These are phyloP conservation scores for Drosophila crucigera DNA, from an alignment of 2,888 invertebrate species.

Conservation along the genomic window DNA sequence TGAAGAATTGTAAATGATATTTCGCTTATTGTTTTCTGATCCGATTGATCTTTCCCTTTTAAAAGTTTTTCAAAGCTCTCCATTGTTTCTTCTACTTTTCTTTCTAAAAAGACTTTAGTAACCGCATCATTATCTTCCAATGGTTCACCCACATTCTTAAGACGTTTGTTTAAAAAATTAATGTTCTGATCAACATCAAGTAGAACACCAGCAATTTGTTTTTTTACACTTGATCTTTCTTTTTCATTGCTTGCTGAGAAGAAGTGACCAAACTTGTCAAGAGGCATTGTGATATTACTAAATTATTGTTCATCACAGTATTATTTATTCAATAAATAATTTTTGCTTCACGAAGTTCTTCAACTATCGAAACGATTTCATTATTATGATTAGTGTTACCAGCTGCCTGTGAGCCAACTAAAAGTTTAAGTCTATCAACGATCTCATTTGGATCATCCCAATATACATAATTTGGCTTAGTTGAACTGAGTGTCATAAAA, in stretches of 20 bases:
- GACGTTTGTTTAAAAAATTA: too few species aligned
- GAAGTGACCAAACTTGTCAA: neutral
- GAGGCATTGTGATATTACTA: neutral
- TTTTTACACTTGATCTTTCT: neutral
- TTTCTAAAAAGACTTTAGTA: too few species aligned
- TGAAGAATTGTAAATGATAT: too few species aligned
- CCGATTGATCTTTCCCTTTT: too few species aligned
- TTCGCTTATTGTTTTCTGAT: too few species aligned
- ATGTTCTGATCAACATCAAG: neutral
- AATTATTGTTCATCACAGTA: neutral
- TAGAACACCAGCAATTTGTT: neutral
- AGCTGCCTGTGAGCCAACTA: conserved; percentile 31
- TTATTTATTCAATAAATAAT: conserved; percentile 8
- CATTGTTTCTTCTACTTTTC: too few species aligned
- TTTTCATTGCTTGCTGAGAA: neutral
- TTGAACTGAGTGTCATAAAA: neutral
- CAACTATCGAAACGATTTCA: conserved; percentile 38
- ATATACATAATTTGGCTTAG: conserved; percentile 48
- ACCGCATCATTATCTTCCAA: too few species aligned
- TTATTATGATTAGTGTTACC: conserved; percentile 39
- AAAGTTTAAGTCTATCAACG: conserved; percentile 68
- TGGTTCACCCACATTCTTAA: too few species aligned
- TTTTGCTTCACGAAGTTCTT: conserved; percentile 32
- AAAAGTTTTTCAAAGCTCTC: too few species aligned
- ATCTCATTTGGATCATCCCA: conserved; percentile 76